These are phyloP conservation scores for Metridium senile DNA, from an alignment of 92 coral and sea anemone genomes.

Conservation along the genomic window DNA sequence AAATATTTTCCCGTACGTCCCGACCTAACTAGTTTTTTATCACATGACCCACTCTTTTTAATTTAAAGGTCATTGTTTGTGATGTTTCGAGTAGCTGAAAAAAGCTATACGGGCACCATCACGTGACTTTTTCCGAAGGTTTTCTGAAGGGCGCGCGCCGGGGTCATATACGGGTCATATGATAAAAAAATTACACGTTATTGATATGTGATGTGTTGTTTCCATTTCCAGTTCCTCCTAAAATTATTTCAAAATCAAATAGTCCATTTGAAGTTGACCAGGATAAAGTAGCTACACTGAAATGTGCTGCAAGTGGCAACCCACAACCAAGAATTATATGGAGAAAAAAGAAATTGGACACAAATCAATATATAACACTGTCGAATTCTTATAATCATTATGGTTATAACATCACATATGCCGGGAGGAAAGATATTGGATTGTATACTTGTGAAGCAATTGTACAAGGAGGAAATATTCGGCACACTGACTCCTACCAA, in stretches of 20 bases:
- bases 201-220: no score
- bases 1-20: no score
- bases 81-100: no score
- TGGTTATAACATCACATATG: conserved; percentile 57
- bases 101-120: no score
- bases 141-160: no score
- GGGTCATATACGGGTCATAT: no score
- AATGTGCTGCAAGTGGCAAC: conserved; percentile 74
- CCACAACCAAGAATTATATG: conserved; percentile 65
- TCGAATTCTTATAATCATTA: conserved; percentile 12
- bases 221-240: conserved; percentile 17
- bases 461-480: conserved; percentile 6
- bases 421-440: conserved; percentile 40
- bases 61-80: no score
- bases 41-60: no score
- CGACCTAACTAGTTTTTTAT: no score
- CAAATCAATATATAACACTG: neutral
- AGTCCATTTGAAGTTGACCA: conserved; percentile 24
- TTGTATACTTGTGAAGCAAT: conserved; percentile 48
- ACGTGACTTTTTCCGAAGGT: no score
- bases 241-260: conserved; percentile 11
- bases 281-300: conserved; percentile 30
- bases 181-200: no score
- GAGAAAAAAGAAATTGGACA: conserved; percentile 24
- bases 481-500: neutral